Percentiles rank a stretch among this genome's conserved stretches.
phyloP scores from a whole-genome alignment of 2,113 vertebrate genomes.

The Thryonomys swinderianus region DNA sequence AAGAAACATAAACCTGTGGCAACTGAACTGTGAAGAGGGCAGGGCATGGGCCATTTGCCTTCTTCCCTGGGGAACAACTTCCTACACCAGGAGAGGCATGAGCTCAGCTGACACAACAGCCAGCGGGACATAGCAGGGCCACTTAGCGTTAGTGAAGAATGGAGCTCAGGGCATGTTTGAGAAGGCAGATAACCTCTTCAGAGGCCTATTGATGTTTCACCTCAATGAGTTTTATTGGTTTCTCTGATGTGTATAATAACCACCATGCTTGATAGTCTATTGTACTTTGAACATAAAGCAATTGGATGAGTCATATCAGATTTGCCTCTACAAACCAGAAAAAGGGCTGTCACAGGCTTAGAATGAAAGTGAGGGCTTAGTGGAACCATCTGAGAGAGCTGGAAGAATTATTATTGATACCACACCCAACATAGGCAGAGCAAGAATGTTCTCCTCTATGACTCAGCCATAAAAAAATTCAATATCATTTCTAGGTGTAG shows the following conservation, averaged over 20 bases:
- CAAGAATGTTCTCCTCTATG: background rate
- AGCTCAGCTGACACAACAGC: fast-evolving
- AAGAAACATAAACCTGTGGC: background rate
- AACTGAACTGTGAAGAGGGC: fast-evolving
- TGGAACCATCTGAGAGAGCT: background rate
- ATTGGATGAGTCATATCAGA: background rate
- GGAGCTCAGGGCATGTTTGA: background rate
- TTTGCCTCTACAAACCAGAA: background rate
- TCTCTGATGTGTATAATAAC: background rate
- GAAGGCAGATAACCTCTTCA: background rate
- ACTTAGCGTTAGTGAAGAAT: fast-evolving
- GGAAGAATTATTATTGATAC: background rate
- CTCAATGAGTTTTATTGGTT: background rate
- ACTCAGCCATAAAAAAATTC: background rate
- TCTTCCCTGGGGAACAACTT: fast-evolving
- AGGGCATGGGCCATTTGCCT: fast-evolving
- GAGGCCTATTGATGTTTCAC: background rate
- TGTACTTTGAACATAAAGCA: background rate
- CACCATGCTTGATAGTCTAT: background rate
- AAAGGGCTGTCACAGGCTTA: background rate
- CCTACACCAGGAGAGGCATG: fast-evolving
- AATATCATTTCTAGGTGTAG: background rate
- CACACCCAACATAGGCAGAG: background rate
- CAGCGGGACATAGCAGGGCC: fast-evolving
- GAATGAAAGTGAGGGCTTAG: background rate